phyloP scores from a whole-genome alignment of 2,797 vertebrate species.

The Lepus townsendii region DNA sequence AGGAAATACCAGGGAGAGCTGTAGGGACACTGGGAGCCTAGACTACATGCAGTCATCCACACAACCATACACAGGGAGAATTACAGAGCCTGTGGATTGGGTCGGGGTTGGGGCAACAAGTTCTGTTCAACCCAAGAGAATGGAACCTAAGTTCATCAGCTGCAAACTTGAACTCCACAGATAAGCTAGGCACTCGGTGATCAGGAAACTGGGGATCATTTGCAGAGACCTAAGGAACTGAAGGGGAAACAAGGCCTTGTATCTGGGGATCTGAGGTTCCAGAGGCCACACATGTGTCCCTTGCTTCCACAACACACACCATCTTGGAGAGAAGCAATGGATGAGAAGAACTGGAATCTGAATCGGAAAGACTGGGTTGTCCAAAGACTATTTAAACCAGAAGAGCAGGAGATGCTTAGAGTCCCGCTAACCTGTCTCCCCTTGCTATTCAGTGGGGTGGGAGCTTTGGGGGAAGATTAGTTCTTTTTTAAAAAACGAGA shows the following conservation, averaged over 20 bases:
- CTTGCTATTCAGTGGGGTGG: neutral
- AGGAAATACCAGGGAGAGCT: neutral
- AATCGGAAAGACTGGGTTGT: neutral
- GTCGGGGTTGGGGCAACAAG: neutral
- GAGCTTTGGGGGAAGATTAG: neutral
- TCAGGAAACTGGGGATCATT: neutral
- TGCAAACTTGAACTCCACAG: neutral
- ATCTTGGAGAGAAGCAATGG: neutral
- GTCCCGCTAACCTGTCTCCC: neutral
- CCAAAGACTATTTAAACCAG: neutral
- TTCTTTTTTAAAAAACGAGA: too few species aligned
- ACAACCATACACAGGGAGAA: neutral
- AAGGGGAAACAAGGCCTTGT: neutral
- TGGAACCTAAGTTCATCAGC: neutral
- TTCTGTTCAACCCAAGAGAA: neutral
- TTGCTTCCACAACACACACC: neutral
- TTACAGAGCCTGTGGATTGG: neutral
- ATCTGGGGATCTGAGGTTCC: neutral
- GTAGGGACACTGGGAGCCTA: neutral
- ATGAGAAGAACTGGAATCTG: neutral
- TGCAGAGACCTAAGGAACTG: neutral
- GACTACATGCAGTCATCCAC: neutral
- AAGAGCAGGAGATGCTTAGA: slow-evolving; percentile 4
- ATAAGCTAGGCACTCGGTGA: neutral
- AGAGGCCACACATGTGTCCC: neutral